A percentile compares a stretch with the other conserved stretches of the same genome.
These are phyloP conservation scores for Parapristionchus giblindavisi DNA, from an alignment of 2,888 invertebrate genomes.

Conservation along the genomic window DNA sequence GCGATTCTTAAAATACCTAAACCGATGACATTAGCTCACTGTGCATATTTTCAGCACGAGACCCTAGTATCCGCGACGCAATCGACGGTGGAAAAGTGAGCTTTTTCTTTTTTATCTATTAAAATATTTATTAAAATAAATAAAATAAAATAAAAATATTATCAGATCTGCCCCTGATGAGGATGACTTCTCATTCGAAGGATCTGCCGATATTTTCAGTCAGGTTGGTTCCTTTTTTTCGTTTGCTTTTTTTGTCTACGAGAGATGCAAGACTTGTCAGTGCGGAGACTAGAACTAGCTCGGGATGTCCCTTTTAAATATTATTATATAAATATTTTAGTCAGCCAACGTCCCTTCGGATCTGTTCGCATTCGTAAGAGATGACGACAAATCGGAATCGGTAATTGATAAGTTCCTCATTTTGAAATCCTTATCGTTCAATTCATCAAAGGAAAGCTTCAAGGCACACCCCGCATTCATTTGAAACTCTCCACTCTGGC, in stretches of 20 bases:
- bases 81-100: constrained; percentile 21
- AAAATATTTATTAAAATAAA: background rate
- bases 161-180: constrained; percentile 8
- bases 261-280: background rate
- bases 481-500: too few species aligned
- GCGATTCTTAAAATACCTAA: background rate
- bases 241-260: background rate
- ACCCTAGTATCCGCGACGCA: constrained; percentile 12
- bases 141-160: background rate
- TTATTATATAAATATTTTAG: background rate
- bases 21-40: background rate
- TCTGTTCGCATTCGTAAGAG: background rate
- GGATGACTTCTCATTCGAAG: constrained; percentile 23
- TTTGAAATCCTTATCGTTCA: too few species aligned
- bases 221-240: background rate
- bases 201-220: constrained; percentile 15
- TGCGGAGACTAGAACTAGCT: background rate
- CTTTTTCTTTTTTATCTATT: background rate
- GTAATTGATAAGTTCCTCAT: too few species aligned
- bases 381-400: too few species aligned
- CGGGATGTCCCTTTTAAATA: background rate
- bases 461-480: too few species aligned
- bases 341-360: constrained; percentile 5
- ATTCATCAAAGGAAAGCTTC: too few species aligned
- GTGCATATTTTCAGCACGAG: constrained; percentile 7